A percentile compares a stretch with the other conserved stretches of the same genome.
phyloP scores from a whole-genome alignment of 2,888 invertebrate species.

The Erannis defoliaria region DNA sequence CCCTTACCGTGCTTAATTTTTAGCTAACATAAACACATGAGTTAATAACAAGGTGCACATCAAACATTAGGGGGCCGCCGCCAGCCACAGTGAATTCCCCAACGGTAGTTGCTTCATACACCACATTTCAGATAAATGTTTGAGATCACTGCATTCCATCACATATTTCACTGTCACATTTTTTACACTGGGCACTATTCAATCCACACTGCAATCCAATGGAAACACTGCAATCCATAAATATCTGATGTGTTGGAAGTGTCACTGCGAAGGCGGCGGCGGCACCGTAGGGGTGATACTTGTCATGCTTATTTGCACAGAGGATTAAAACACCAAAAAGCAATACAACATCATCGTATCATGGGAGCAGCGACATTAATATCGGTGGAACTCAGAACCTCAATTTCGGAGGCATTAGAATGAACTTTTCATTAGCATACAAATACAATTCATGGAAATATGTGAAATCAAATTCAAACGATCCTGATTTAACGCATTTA shows the following conservation, averaged over 20 bases:
- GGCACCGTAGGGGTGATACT: slow-evolving; percentile 58
- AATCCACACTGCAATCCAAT: slow-evolving; percentile 84
- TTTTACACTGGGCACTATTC: slow-evolving; percentile 73
- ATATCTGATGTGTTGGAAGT: slow-evolving; percentile 42
- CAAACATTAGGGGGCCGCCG: slow-evolving; percentile 76
- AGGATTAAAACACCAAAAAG: slow-evolving; percentile 46
- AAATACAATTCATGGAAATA: no score
- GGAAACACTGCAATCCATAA: slow-evolving; percentile 83
- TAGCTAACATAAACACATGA: slow-evolving; percentile 59
- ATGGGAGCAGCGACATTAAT: slow-evolving; percentile 29
- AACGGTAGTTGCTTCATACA: slow-evolving; percentile 11
- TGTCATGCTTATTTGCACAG: slow-evolving; percentile 49
- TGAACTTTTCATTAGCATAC: no score
- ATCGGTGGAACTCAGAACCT: no score
- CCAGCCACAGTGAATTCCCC: slow-evolving; percentile 64
- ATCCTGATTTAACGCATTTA: no score
- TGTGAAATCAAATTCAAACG: no score
- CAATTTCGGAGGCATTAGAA: no score
- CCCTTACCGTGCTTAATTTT: no score
- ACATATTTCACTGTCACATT: slow-evolving; percentile 73
- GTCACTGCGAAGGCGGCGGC: slow-evolving; percentile 74
- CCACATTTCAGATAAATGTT: slow-evolving; percentile 8
- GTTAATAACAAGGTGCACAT: slow-evolving; percentile 78
- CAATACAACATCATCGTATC: slow-evolving; percentile 42
- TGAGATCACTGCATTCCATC: slow-evolving; percentile 69